phyloP scores from a whole-genome alignment of 2,113 vertebrate genomes.

The Emydura subglobosa region DNA sequence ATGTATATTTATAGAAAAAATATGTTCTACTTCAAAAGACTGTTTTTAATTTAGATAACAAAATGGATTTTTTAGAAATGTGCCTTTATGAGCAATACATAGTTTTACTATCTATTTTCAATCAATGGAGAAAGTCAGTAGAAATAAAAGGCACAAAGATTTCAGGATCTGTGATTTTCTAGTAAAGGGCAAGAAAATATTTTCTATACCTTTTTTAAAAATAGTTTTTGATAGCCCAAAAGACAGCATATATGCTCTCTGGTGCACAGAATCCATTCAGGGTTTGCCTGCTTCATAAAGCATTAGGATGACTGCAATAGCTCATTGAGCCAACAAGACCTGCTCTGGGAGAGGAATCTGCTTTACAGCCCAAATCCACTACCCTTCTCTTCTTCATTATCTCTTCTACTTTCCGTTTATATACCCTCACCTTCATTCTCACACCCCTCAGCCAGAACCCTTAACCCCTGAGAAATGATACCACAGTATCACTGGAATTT shows the following conservation, averaged over 20 bases:
- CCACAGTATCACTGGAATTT: background rate
- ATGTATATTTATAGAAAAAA: background rate
- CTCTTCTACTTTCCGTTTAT: background rate
- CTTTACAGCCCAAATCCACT: background rate
- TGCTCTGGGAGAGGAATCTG: background rate
- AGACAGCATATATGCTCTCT: background rate
- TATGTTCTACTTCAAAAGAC: background rate
- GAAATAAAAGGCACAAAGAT: conserved; percentile 25
- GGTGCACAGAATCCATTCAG: background rate
- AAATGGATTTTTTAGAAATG: background rate
- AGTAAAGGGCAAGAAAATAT: background rate
- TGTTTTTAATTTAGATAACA: background rate
- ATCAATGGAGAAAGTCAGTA: conserved; percentile 25
- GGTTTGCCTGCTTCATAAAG: background rate
- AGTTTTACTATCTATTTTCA: conserved; percentile 23
- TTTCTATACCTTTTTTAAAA: background rate
- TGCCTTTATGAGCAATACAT: background rate
- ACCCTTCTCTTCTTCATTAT: background rate
- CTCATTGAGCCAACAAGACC: background rate
- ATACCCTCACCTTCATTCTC: conserved; percentile 21
- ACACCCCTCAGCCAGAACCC: background rate
- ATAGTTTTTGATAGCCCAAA: background rate
- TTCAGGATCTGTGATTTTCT: background rate
- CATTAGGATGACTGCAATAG: background rate
- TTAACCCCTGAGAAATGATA: background rate